A percentile compares a stretch with the other conserved stretches of the same genome.
These are phyloP conservation scores for Tachina lurida DNA, from an alignment of 2,888 invertebrate species.

Conservation along the genomic window DNA sequence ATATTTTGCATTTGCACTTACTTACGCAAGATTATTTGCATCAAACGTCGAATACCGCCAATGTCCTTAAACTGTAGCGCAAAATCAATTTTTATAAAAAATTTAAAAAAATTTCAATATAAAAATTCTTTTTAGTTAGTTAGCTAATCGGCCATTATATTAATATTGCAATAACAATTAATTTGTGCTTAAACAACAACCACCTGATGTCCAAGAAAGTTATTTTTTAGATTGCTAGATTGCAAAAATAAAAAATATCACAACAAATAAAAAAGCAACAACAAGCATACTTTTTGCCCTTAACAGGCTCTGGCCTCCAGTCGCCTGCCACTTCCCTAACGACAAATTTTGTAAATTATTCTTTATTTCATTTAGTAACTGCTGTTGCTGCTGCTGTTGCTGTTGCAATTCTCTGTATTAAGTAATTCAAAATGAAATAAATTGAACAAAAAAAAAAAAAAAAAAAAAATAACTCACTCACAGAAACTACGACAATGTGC, in stretches of 20 bases:
- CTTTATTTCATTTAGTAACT: slow-evolving; percentile 33
- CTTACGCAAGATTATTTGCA: too few relatives aligned
- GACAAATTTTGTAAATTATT: slow-evolving; percentile 22
- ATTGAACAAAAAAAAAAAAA: slow-evolving; percentile 6
- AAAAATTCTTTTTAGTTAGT: not conserved
- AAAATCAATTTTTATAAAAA: not conserved
- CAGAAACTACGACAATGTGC: slow-evolving; percentile 45
- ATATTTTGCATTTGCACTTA: too few relatives aligned
- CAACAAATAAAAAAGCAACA: not conserved
- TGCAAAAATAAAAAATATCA: not conserved
- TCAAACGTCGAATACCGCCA: too few relatives aligned
- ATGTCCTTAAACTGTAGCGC: not conserved
- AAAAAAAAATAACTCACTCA: not conserved
- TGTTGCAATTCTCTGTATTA: slow-evolving; percentile 5
- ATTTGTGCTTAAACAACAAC: not conserved
- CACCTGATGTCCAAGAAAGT: slow-evolving; percentile 17
- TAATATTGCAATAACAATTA: slow-evolving; percentile 40
- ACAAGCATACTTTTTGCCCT: not conserved
- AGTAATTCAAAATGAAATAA: slow-evolving; percentile 35
- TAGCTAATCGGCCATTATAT: not conserved
- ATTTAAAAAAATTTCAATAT: not conserved
- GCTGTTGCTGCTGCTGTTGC: slow-evolving; percentile 16
- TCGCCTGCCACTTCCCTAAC: not conserved
- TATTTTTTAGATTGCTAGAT: not conserved
- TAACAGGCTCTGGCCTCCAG: not conserved